phyloP scores from a whole-genome alignment of 1,140 invertebrate species.

The Rhynchophorus ferrugineus region DNA sequence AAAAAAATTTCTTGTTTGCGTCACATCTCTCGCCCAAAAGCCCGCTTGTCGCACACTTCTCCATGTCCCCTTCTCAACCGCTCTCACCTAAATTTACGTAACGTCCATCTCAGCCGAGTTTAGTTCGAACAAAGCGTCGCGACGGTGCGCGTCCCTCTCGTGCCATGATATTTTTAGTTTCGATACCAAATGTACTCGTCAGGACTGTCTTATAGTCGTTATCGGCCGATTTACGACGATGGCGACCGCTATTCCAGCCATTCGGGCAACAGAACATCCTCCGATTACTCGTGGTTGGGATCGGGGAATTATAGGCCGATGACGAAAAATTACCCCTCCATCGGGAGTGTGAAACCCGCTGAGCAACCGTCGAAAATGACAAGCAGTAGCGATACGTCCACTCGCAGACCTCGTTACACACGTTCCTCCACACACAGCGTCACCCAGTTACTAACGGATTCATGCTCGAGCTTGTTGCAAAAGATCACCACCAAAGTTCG shows the following conservation, averaged over 20 bases:
- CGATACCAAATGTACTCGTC: slow-evolving; percentile 31
- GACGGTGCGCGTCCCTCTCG: slow-evolving; percentile 17
- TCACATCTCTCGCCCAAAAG: slow-evolving; percentile 20
- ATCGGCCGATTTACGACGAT: slow-evolving; percentile 31
- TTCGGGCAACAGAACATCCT: slow-evolving; percentile 4
- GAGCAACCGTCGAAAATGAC: slow-evolving; percentile 24
- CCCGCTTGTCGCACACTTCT: slow-evolving; percentile 16
- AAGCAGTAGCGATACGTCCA: slow-evolving; percentile 36
- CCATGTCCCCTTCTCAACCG: slow-evolving; percentile 13
- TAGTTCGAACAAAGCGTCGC: slow-evolving; percentile 19
- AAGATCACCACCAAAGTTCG: slow-evolving; percentile 61
- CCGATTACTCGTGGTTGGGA: slow-evolving; percentile 20
- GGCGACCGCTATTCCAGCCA: slow-evolving; percentile 25
- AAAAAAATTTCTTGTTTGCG: slow-evolving; percentile 4
- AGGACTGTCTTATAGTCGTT: slow-evolving; percentile 30
- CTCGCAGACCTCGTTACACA: slow-evolving; percentile 56
- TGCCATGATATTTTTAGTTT: slow-evolving; percentile 21
- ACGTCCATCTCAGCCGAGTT: slow-evolving; percentile 18
- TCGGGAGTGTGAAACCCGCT: slow-evolving; percentile 12
- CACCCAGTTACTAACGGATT: slow-evolving; percentile 73
- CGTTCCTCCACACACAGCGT: slow-evolving; percentile 73
- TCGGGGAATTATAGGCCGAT: slow-evolving; percentile 7
- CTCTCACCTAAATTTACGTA: slow-evolving; percentile 24
- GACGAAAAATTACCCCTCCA: slow-evolving; percentile 29
- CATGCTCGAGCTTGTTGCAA: slow-evolving; percentile 74